A percentile compares a stretch with the other conserved stretches of the same genome.
phyloP scores from a whole-genome alignment of 2,888 invertebrate species.

The Liposcelis brunnea region DNA sequence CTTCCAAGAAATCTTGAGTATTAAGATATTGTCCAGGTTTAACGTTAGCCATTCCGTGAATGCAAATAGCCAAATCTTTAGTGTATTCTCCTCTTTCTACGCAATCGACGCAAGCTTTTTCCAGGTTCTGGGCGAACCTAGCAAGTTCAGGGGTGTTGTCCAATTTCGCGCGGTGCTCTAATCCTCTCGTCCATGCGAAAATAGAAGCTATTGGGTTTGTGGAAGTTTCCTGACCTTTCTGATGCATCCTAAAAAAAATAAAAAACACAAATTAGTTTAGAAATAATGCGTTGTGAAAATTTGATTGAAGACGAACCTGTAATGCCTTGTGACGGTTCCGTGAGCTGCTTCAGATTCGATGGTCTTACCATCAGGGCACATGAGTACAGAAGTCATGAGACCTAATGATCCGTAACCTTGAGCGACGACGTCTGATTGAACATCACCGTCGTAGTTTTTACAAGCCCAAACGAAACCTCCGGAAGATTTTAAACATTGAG shows the following conservation, averaged over 20 bases:
- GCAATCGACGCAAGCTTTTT: slow-evolving; percentile 67
- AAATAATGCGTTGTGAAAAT: background rate
- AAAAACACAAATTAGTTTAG: background rate
- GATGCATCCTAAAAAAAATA: slow-evolving; percentile 50
- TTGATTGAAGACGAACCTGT: slow-evolving; percentile 40
- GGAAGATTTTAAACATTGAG: slow-evolving; percentile 62
- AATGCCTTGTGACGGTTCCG: slow-evolving; percentile 81
- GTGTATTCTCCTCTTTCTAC: slow-evolving; percentile 74
- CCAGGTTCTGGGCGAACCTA: slow-evolving; percentile 51
- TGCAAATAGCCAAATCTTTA: slow-evolving; percentile 74
- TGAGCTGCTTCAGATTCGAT: slow-evolving; percentile 85
- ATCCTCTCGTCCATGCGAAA: slow-evolving; percentile 78
- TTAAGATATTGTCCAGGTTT: slow-evolving; percentile 67
- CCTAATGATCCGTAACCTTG: slow-evolving; percentile 59
- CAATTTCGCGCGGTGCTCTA: slow-evolving; percentile 65
- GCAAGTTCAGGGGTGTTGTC: slow-evolving; percentile 57
- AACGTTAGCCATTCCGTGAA: slow-evolving; percentile 64
- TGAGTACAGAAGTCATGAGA: slow-evolving; percentile 78
- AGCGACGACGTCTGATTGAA: slow-evolving; percentile 77
- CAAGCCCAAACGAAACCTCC: slow-evolving; percentile 87
- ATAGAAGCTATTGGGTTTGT: slow-evolving; percentile 86
- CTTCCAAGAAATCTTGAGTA: slow-evolving; percentile 73
- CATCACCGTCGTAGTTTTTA: slow-evolving; percentile 87
- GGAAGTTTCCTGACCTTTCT: slow-evolving; percentile 70
- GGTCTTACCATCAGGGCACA: slow-evolving; percentile 77